Percentiles rank a stretch among this genome's conserved stretches.
Conservation (phyloP, 2,797 vertebrate genomes). For the Pelochelys cantorii region DNA sequence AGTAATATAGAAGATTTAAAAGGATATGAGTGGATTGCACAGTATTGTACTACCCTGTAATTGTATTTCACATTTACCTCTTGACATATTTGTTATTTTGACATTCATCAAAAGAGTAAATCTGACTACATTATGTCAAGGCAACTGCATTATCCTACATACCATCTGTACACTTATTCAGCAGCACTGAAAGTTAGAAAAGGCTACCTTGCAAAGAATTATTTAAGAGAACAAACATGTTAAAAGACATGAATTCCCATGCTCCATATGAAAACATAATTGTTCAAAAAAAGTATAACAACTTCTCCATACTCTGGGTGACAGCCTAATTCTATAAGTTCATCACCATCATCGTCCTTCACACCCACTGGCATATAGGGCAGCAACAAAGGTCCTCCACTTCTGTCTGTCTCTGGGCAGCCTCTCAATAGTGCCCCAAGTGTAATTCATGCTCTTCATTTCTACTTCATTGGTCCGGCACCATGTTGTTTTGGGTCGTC, state of each 20-base stretch:
- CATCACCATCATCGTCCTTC: no score
- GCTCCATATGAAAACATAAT: not conserved
- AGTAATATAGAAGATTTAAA: not conserved
- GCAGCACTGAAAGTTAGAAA: not conserved
- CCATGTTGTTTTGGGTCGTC: no score
- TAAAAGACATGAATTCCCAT: fast-evolving
- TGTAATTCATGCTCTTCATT: no score
- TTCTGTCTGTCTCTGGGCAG: no score
- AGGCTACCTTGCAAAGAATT: not conserved
- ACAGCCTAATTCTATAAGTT: no score
- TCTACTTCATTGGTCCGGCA: no score
- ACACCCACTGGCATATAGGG: no score
- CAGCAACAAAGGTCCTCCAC: no score
- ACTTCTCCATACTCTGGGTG: no score
- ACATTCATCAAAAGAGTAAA: not conserved
- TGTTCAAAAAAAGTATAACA: no score
- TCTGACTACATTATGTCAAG: not conserved
- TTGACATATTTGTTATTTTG: not conserved
- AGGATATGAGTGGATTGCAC: not conserved
- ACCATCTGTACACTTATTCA: not conserved
- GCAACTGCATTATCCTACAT: not conserved
- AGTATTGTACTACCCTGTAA: not conserved
- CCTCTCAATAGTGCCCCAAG: no score
- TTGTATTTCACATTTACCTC: not conserved
- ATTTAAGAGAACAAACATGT: not conserved